These are phyloP conservation scores for Garrulus glandarius DNA, from an alignment of 2,797 vertebrate genomes.

Conservation along the genomic window DNA sequence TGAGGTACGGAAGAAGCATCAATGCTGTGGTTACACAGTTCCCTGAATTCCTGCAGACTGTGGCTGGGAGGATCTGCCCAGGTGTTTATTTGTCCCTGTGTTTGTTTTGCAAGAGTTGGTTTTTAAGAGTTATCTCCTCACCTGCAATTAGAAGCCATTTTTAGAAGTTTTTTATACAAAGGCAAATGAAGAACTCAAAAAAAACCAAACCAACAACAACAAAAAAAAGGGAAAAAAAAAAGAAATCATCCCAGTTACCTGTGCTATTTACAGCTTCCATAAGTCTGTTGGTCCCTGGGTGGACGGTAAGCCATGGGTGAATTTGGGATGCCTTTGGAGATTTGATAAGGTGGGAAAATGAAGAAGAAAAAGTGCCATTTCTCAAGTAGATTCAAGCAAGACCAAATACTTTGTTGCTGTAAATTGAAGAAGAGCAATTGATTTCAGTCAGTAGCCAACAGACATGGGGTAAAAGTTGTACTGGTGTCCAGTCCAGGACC, in stretches of 20 bases:
- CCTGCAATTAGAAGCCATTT: not conserved
- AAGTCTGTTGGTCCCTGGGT: not conserved
- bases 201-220: not conserved
- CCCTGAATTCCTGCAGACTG: not conserved
- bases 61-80: not conserved
- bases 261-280: not conserved
- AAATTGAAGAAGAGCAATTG: not conserved
- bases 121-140: not conserved
- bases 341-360: not conserved
- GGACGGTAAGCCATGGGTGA: not conserved
- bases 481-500: not conserved
- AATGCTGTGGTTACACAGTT: not conserved
- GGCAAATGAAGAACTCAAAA: not conserved
- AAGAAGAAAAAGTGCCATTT: not conserved
- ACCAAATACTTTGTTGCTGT: not conserved
- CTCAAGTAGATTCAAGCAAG: not conserved
- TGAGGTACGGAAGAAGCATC: not conserved
- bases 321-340: not conserved
- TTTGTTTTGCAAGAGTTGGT: too few species aligned
- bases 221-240: not conserved
- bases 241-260: not conserved
- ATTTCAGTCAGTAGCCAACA: not conserved
- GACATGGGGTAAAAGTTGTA: not conserved
- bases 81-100: not conserved
- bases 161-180: not conserved